A percentile compares a stretch with the other conserved stretches of the same genome.
These are phyloP conservation scores for Ctenodactylus gundi DNA, from an alignment of 2,113 vertebrate genomes.

Conservation along the genomic window DNA sequence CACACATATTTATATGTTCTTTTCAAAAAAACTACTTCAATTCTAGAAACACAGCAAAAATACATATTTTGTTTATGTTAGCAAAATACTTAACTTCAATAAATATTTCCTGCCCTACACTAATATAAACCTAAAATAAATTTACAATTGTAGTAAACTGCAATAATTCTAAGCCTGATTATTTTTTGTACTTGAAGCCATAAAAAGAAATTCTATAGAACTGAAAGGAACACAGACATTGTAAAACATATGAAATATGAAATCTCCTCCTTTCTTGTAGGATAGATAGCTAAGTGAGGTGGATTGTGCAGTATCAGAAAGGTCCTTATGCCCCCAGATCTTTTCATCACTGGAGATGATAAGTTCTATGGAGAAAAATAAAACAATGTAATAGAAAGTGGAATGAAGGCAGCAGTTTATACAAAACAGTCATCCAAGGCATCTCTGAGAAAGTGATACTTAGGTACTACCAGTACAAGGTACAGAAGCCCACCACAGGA, in stretches of 20 bases:
- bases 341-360: not conserved
- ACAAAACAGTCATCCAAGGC: not conserved
- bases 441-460: not conserved
- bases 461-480: not conserved
- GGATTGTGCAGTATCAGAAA: not conserved
- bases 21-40: not conserved
- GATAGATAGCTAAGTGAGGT: not conserved
- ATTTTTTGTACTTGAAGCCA: not conserved
- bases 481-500: not conserved
- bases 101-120: not conserved
- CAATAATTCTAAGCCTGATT: conserved; percentile 30
- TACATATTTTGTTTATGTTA: conserved; percentile 29
- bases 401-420: not conserved
- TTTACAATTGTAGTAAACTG: not conserved
- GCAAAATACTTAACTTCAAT: conserved; percentile 22
- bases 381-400: not conserved
- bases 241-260: not conserved
- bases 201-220: not conserved
- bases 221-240: conserved; percentile 29
- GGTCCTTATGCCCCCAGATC: not conserved
- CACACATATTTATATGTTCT: not conserved
- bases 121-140: conserved; percentile 37
- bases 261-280: not conserved
- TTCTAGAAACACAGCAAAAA: conserved; percentile 14
- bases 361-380: not conserved